Evolutionary conservation across 1,140 invertebrate genomes (phyloP), one percentile per base, ranked within the genome.

Genomic region (Caerostris extrusa): DNA sequence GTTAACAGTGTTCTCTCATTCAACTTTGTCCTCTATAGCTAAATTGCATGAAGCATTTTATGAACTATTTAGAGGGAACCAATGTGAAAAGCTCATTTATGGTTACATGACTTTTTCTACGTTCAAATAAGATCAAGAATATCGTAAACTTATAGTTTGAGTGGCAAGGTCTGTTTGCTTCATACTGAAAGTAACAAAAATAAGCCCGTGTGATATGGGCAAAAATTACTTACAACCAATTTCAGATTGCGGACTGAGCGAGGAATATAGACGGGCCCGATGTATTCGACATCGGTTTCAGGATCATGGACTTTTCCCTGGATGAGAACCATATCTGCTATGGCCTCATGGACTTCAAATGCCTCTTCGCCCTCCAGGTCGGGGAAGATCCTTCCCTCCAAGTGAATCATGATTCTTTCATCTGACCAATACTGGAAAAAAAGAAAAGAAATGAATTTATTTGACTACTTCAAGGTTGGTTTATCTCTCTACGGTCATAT

Each of bases 341-440:
- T 69, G 2, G 71, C 60, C 12, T 81, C 69, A n/a, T 67, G 67
- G 0, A 92, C 55, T 6, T 83, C 50, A 3, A 92, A 85, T 0
- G 55, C 14, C 2, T 3, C 8, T n/a, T 10, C n/a, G 4, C 7
- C 57, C n/a, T 64, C 7, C 1, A 92, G 53, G n/a, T 92, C 81
- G 14, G 90, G 90, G 7, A 92, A 67, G 5, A 92, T 64, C 1
- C 90, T 58, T 17, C 34, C 60, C 56, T 92, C 90, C 17, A 92
- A 53, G 12, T 85, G 77, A 53, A 85, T 83, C n/a, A 85, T 83
- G n/a, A 92, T 55, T 34, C 71, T 69, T 19, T 92, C 82, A 2
- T 92, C 90, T 0, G 58, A 14, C 77, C 90, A 92, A 17, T 85
- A 57, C 90, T 92, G 55, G 55, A 92, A 92, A 14, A 53, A 60